Percentiles rank a stretch among this genome's conserved stretches.
phyloP scores from a whole-genome alignment of 2,797 vertebrate genomes.

The Halcyon smyrnensis region DNA sequence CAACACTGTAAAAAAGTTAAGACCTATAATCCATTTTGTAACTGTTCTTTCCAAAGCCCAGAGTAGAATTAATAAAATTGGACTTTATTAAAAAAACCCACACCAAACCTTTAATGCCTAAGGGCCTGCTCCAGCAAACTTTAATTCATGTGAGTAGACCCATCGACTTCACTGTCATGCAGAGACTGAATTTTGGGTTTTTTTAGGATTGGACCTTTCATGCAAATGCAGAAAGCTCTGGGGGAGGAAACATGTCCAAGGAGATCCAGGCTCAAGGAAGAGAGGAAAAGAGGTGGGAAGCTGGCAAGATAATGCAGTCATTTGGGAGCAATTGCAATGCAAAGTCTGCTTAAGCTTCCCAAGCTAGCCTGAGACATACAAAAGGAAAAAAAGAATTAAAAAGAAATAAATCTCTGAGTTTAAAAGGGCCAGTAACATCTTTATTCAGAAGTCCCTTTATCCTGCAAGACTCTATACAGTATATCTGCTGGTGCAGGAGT shows the following conservation, averaged over 20 bases:
- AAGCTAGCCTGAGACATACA: background rate
- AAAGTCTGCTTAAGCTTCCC: background rate
- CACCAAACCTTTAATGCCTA: background rate
- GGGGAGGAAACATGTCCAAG: background rate
- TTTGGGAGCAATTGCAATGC: background rate
- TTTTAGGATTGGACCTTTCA: background rate
- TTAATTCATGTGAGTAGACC: background rate
- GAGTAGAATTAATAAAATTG: constrained; percentile 29
- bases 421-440: background rate
- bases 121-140: constrained; percentile 8
- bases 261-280: constrained; percentile 20
- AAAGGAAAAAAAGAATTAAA: no score
- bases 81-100: background rate
- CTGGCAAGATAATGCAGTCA: background rate
- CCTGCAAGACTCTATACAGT: background rate
- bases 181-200: background rate
- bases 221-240: constrained; percentile 44
- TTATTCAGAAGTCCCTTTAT: background rate
- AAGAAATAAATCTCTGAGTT: background rate
- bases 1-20: constrained; percentile 11
- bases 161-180: constrained; percentile 4
- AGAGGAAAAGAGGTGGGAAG: constrained; percentile 32
- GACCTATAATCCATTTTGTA: background rate
- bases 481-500: constrained; percentile 6
- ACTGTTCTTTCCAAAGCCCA: constrained; percentile 24